These are phyloP conservation scores for Diabrotica virgifera DNA, from an alignment of 1,140 invertebrate genomes.

Conservation along the genomic window DNA sequence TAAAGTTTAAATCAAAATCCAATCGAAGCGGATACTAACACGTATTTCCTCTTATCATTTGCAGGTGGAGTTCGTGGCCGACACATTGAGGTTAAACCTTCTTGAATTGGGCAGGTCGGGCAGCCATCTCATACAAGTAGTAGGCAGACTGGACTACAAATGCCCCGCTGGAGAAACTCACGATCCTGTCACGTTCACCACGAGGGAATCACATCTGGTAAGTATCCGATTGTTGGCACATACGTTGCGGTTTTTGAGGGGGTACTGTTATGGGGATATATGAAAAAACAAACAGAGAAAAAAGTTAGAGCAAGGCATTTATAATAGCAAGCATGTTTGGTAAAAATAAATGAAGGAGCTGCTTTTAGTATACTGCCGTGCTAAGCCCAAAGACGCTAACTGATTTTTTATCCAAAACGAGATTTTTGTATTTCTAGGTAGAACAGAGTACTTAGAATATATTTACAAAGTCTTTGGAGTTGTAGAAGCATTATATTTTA, in stretches of 20 bases:
- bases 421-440: too few species aligned
- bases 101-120: slow-evolving; percentile 84
- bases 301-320: too few species aligned
- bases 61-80: slow-evolving; percentile 88
- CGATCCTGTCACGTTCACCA: slow-evolving; percentile 89
- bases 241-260: not conserved
- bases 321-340: not conserved
- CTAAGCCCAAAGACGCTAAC: too few species aligned
- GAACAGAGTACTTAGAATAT: too few species aligned
- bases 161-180: slow-evolving; percentile 82
- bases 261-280: not conserved
- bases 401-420: too few species aligned
- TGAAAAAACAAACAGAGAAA: too few species aligned
- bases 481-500: too few species aligned
- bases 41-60: slow-evolving; percentile 22
- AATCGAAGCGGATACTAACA: slow-evolving; percentile 1
- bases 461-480: too few species aligned
- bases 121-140: slow-evolving; percentile 81
- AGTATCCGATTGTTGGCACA: slow-evolving; percentile 43
- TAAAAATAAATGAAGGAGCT: too few species aligned
- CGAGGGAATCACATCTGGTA: slow-evolving; percentile 83
- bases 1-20: not conserved
- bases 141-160: slow-evolving; percentile 83
- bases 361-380: too few species aligned
- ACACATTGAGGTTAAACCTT: slow-evolving; percentile 82